Evolutionary conservation across 2,113 vertebrate genomes (phyloP), one percentile per base, ranked within the genome.

Genomic region (Cebus imitator): DNA sequence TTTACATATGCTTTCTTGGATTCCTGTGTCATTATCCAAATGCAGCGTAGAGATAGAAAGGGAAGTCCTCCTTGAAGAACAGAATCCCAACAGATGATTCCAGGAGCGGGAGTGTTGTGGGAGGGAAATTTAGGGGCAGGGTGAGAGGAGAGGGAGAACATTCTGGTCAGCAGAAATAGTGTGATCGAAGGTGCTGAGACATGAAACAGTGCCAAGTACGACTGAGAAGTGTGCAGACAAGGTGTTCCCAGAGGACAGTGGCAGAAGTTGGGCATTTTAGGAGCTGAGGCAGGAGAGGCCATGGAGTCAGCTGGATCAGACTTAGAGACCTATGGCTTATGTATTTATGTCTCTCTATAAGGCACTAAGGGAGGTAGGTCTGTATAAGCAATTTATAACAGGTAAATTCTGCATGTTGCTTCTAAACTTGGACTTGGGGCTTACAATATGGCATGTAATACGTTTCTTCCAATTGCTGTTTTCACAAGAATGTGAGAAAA

Each of bases 401-500:
- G n/a, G 23, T 40, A 83, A 40, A 45, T 87, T 90, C 55, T 80
- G 13, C 20, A 43, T 27, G 6, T 81, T 87, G 35, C 50, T 87
- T 90, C 70, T 94, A 68, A 85, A 70, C 17, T 13, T 96, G 78
- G 43, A 57, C 48, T 83, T 92, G 58, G 6, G 23, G 68, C 57
- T 94, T 95, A 72, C 40, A 17, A 27, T 58, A 23, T 43, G 40
- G 11, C 64, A 30, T n/a, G 6, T 66, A 85, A 18, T 50, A 61
- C 18, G 23, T 96, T 40, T 73, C 68, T 76, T 90, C 76, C 37
- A 72, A 64, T 79, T 64, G 52, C 45, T 82, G 5, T 84, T 95
- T 79, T 93, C 76, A 32, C 43, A 78, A 94, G 75, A 95, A 96
- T 95, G 94, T 89, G 16, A 81, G 94, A 76, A 57, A 94, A 86